phyloP scores from a whole-genome alignment of 1,140 invertebrate species.

The Kradibia gibbosae region DNA sequence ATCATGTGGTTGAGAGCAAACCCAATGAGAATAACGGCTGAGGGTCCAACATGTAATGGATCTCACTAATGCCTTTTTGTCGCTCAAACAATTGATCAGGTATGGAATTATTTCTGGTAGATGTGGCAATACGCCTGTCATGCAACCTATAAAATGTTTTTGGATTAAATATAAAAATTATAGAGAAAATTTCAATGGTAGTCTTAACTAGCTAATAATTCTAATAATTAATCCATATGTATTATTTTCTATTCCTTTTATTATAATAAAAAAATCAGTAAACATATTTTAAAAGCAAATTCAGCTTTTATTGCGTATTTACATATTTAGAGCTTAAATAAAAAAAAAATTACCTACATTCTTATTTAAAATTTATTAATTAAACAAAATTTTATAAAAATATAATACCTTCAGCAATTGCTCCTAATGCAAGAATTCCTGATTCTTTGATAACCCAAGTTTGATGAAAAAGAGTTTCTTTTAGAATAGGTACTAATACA shows the following conservation, averaged over 20 bases:
- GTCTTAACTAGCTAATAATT: no score
- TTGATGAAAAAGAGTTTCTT: constrained; percentile 95
- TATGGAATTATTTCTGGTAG: constrained; percentile 97
- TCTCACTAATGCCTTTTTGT: constrained; percentile 96
- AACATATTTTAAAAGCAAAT: no score
- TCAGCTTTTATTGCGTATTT: no score
- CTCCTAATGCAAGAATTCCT: constrained; percentile 95
- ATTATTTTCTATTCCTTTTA: no score
- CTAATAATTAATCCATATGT: no score
- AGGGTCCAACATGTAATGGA: constrained; percentile 99
- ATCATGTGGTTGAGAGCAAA: constrained; percentile 95
- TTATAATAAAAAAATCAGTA: no score
- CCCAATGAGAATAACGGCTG: constrained; percentile 98
- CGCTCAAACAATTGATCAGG: constrained; percentile 91
- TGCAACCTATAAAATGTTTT: constrained; percentile 80
- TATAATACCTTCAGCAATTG: constrained; percentile 90
- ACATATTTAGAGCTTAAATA: no score
- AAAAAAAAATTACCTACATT: no score
- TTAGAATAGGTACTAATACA: constrained; percentile 94
- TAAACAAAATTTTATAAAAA: background rate
- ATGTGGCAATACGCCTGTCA: constrained; percentile 97
- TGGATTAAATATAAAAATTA: background rate
- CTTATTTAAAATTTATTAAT: no score
- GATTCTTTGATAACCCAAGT: constrained; percentile 98
- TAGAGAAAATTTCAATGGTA: background rate